Conservation (phyloP, 2,888 invertebrate species). For the Pseudoips prasinana region DNA sequence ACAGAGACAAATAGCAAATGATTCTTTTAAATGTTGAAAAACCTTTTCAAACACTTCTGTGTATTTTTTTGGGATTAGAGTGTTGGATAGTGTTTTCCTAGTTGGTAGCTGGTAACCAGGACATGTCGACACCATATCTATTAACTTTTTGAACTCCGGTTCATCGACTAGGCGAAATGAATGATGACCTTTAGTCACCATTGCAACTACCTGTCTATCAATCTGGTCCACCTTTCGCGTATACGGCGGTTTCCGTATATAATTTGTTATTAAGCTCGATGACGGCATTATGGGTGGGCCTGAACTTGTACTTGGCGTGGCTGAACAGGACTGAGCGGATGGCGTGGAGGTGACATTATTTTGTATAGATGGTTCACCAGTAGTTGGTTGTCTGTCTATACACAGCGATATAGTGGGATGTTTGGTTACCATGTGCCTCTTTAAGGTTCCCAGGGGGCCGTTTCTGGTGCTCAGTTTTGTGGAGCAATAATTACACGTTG, state of each 20-base stretch:
- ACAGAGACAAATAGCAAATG: too few relatives aligned
- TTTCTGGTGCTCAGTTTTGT: not conserved
- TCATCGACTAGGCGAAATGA: not conserved
- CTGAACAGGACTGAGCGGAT: too few relatives aligned
- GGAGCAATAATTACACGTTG: slow-evolving; percentile 6
- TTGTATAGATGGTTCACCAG: too few relatives aligned
- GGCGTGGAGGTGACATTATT: too few relatives aligned
- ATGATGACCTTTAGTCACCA: not conserved
- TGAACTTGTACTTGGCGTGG: too few relatives aligned
- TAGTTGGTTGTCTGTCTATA: not conserved
- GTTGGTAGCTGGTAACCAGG: not conserved
- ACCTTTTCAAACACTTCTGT: too few relatives aligned
- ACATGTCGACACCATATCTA: not conserved
- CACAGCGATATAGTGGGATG: not conserved
- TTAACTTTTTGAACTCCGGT: slow-evolving; percentile 1
- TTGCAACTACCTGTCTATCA: not conserved
- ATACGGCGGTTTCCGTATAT: too few relatives aligned
- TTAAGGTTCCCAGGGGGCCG: not conserved
- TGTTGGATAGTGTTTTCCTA: slow-evolving; percentile 2
- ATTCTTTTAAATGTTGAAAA: too few relatives aligned
- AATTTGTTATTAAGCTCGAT: too few relatives aligned
- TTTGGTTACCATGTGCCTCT: not conserved
- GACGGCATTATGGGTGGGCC: too few relatives aligned
- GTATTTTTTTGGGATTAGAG: too few relatives aligned
- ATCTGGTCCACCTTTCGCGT: not conserved